phyloP scores from a whole-genome alignment of 2,888 invertebrate species.

The Papilio protenor region DNA sequence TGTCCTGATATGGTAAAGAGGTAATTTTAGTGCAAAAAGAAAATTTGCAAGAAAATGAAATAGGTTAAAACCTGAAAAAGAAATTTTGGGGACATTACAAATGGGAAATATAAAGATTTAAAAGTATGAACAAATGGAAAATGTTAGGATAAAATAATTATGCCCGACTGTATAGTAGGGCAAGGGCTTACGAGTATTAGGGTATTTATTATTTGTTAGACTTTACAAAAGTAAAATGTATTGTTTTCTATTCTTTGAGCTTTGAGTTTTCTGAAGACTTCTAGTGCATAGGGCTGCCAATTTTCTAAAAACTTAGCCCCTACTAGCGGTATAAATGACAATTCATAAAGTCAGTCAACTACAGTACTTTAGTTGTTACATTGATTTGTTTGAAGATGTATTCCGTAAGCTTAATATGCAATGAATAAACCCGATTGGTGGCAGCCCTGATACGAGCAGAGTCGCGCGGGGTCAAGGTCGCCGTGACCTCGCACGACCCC shows the following conservation, averaged over 20 bases:
- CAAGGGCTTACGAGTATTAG: neutral
- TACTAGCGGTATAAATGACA: neutral
- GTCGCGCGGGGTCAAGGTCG: slow-evolving; percentile 37
- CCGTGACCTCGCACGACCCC: slow-evolving; percentile 32
- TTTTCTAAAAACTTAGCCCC: neutral
- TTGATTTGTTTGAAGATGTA: neutral
- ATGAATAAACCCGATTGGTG: neutral
- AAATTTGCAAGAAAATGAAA: neutral
- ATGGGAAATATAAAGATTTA: too few species aligned
- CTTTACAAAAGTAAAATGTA: neutral
- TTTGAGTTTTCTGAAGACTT: slow-evolving; percentile 2
- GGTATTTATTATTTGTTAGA: neutral
- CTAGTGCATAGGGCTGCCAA: neutral
- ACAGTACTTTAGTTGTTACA: neutral
- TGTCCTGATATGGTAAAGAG: neutral
- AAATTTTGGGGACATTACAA: neutral
- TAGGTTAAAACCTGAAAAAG: neutral
- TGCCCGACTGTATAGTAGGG: neutral
- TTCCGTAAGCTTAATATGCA: neutral
- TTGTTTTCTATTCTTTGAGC: neutral
- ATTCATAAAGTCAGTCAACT: neutral
- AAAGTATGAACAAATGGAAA: too few species aligned
- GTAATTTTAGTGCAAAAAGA: neutral
- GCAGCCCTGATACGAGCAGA: slow-evolving; percentile 1
- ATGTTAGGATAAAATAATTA: neutral